A percentile compares a stretch with the other conserved stretches of the same genome.
phyloP scores from a whole-genome alignment of 2,113 vertebrate species.

The Pogonocichla stellata region DNA sequence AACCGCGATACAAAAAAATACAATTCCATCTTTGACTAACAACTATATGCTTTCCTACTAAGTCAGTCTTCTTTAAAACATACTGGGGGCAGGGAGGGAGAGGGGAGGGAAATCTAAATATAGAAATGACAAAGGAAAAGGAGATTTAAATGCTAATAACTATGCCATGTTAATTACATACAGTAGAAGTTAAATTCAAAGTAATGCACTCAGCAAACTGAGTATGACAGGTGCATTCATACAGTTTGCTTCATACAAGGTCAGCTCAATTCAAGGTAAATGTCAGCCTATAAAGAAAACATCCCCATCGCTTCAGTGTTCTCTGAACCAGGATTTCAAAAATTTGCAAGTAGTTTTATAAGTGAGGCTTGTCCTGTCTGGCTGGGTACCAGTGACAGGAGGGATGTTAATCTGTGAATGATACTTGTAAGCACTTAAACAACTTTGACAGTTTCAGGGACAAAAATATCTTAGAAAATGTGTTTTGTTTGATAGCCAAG shows the following conservation, averaged over 20 bases:
- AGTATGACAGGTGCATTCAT: neutral
- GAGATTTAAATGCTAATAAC: conserved; percentile 10
- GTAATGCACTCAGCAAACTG: neutral
- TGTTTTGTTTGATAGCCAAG: neutral
- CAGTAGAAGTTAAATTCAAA: neutral
- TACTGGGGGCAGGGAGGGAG: neutral
- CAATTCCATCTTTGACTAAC: neutral
- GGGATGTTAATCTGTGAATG: neutral
- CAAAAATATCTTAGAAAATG: neutral
- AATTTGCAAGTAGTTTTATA: neutral
- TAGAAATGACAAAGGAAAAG: neutral
- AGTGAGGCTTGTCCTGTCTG: neutral
- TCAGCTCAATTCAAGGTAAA: neutral
- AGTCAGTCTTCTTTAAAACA: neutral
- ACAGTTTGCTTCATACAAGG: neutral
- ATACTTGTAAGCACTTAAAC: neutral
- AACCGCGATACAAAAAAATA: neutral
- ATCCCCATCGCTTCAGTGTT: neutral
- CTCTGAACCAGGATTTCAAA: neutral
- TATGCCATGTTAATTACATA: neutral
- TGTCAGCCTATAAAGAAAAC: neutral
- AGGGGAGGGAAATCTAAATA: neutral
- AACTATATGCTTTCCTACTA: neutral
- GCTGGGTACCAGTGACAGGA: neutral
- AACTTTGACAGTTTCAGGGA: neutral